phyloP scores from a whole-genome alignment of 2,797 vertebrate genomes.

The Morus bassanus region DNA sequence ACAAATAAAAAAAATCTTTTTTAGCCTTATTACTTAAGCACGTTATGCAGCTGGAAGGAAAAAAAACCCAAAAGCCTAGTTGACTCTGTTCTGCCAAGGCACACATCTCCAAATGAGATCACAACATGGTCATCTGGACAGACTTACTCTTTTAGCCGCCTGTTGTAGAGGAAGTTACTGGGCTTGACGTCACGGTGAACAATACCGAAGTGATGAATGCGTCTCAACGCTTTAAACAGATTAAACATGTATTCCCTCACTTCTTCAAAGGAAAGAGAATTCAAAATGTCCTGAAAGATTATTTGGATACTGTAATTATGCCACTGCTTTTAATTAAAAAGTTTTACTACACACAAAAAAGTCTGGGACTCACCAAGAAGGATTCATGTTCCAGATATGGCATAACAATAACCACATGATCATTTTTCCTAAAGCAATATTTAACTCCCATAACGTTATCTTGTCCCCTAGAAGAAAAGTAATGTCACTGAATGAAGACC shows the following conservation, averaged over 20 bases:
- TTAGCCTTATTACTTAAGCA: constrained; percentile 41
- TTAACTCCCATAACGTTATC: constrained; percentile 97
- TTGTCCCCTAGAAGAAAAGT: constrained; percentile 82
- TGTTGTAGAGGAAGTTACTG: constrained; percentile 85
- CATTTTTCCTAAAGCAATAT: constrained; percentile 94
- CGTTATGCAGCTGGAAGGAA: constrained; percentile 33
- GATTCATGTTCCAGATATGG: constrained; percentile 94
- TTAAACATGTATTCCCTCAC: constrained; percentile 93
- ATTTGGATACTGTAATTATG: constrained; percentile 17
- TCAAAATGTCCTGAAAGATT: constrained; percentile 87
- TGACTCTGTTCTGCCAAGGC: constrained; percentile 66
- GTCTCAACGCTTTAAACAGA: constrained; percentile 88
- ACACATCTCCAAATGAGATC: constrained; percentile 63
- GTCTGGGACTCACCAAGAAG: constrained; percentile 85
- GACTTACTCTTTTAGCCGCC: constrained; percentile 85
- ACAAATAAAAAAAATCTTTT: not conserved
- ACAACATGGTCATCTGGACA: constrained; percentile 1
- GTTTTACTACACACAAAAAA: not conserved
- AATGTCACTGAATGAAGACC: not conserved
- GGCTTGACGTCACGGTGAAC: constrained; percentile 96
- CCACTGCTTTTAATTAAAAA: constrained; percentile 25
- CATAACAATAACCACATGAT: constrained; percentile 97
- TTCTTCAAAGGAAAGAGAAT: constrained; percentile 89
- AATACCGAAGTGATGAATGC: constrained; percentile 95
- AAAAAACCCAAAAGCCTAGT: not conserved